Evolutionary conservation across 2,888 invertebrate species (phyloP), one percentile per base, ranked within the genome.

Genomic region (Limnephilus auricula): DNA sequence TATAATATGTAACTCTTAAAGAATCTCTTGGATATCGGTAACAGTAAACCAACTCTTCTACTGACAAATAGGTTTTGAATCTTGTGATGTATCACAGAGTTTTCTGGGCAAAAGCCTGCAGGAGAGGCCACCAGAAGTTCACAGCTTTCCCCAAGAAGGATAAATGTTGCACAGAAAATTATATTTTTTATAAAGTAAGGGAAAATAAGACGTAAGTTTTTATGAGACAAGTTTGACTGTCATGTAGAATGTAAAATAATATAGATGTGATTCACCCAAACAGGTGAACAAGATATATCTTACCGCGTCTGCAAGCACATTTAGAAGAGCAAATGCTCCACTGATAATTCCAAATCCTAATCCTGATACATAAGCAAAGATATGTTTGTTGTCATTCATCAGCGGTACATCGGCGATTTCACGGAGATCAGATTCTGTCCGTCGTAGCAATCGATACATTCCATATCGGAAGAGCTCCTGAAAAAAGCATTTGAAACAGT

Each of bases 341-440:
- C 99, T 98, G 96, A 99, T 99, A 2, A 98, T 96, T 82, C 99
- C 99, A 96, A 99, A 99, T 2, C 99, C 99, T 79, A 99, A 96
- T 0, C 99, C 99, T 79, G 99, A 98, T 2, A 99, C 99, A 95
- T 99, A 99, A 0, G 99, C 99, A 94, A 99, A 96, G 93, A 99
- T 98, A 94, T 99, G 97, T 94, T 99, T 98, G 94, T 99, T 99
- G 94, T 98, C 98, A 80, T 97, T 97, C 79, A 99, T 97, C 37
- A 98, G 96, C 87, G 96, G 96, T 93, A 97, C 97, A 93, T 98
- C 98, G 3, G 98, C 98, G 84, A 99, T 98, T 94, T 98, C 98
- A 94, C 98, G 98, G 91, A 99, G 95, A 0, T 99, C 99, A 91
- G 97, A 97, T 95, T 99, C 99, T 0, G 99, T 99, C 95, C 97